These are phyloP conservation scores for Acrossocheilus wenchowensis DNA, from an alignment of 2,797 vertebrate genomes.

Conservation along the genomic window DNA sequence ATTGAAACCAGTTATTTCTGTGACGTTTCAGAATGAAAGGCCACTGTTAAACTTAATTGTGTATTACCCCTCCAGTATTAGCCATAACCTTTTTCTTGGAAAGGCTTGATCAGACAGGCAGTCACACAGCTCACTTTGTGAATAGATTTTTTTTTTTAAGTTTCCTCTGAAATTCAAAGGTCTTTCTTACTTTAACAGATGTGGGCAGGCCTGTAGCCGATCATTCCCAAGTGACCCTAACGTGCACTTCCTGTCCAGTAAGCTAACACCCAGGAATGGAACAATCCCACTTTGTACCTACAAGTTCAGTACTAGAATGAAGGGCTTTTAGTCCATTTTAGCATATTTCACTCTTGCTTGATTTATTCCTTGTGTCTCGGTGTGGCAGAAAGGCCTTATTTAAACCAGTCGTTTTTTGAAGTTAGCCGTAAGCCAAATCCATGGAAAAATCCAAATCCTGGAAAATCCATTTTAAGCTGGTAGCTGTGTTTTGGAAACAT, in stretches of 20 bases:
- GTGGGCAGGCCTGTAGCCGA: slow-evolving; percentile 75
- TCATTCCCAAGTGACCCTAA: slow-evolving; percentile 74
- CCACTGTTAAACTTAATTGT: slow-evolving; percentile 47
- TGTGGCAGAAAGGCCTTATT: slow-evolving; percentile 30
- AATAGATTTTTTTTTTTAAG: slow-evolving; percentile 37
- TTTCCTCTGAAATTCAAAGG: slow-evolving; percentile 68
- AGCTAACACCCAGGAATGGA: slow-evolving; percentile 79
- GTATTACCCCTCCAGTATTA: slow-evolving; percentile 52
- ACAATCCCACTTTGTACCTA: slow-evolving; percentile 80
- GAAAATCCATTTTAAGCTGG: slow-evolving; percentile 1
- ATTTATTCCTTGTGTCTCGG: slow-evolving; percentile 8
- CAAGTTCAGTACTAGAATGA: slow-evolving; percentile 55
- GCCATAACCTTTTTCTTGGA: slow-evolving; percentile 51
- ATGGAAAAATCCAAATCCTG: not conserved
- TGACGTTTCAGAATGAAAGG: slow-evolving; percentile 34
- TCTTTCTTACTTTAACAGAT: slow-evolving; percentile 83
- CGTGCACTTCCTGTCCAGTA: slow-evolving; percentile 81
- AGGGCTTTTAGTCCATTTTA: slow-evolving; percentile 44
- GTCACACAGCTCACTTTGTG: slow-evolving; percentile 57
- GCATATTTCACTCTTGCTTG: slow-evolving; percentile 34
- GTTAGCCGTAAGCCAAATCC: not conserved
- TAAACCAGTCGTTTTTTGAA: slow-evolving; percentile 1
- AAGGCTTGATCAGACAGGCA: slow-evolving; percentile 54
- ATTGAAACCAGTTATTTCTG: slow-evolving; percentile 38
- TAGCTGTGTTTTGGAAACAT: not conserved